Evolutionary conservation across 2,113 vertebrate genomes (phyloP), one percentile per base, ranked within the genome.

Genomic region (Dasyprocta punctata): DNA sequence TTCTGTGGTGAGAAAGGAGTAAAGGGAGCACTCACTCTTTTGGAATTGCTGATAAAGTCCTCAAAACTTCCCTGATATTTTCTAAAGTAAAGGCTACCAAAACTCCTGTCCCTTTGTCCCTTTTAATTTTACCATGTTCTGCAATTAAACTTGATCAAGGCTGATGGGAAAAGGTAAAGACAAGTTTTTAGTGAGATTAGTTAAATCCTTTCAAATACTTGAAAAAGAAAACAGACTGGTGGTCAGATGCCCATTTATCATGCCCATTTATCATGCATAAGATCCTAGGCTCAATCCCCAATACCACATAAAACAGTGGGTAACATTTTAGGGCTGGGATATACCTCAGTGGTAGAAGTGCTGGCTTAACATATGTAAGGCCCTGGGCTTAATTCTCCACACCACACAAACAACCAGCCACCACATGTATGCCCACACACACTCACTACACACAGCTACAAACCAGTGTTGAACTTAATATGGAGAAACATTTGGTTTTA

Each of bases 101-200:
- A 24, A 54, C 73, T 5, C 5, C 95, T 60, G 36, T 96, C 56
- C 88, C 97, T 52, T 83, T 98, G 73, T 73, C 84, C 65, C 89
- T 98, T 56, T 2, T 96, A 17, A n/a, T 92, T 82, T 96, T 90
- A 26, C n/a, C 88, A 56, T 92, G 77, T 78, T 86, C 86, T 0
- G 12, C 95, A 81, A 83, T 94, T 96, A 52, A 97, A 71, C n/a
- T 22, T 92, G 13, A 10, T 7, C 19, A 52, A 86, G 84, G 22
- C 69, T 63, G 24, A 6, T 11, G 97, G 98, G 98, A 83, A 97
- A 92, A 93, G 17, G 7, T 11, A 41, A 17, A 36, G 9, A 14
- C 73, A 19, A 1, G 24, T 73, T 73, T 88, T 26, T 26, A 58
- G 20, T 73, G 86, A 41, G 16, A 41, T 73, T n/a, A 41, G 47